phyloP scores from a whole-genome alignment of 2,113 vertebrate genomes.

The Nesogale talazaci region DNA sequence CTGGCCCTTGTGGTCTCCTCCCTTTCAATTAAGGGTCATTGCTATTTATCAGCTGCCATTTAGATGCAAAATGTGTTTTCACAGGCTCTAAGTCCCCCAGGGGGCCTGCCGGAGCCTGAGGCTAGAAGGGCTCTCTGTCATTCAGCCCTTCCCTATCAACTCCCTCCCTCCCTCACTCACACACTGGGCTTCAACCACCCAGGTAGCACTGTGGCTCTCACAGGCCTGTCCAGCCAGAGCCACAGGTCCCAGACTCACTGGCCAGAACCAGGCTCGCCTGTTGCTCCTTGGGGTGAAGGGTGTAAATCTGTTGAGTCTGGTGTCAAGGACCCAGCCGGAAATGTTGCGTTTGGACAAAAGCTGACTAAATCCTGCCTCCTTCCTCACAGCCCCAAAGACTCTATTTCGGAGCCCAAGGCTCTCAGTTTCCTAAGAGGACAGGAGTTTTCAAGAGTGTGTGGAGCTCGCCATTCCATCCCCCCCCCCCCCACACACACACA shows the following conservation, averaged over 20 bases:
- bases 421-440: background rate
- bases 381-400: slow-evolving; percentile 20
- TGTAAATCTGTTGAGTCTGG: background rate
- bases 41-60: slow-evolving; percentile 58
- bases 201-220: background rate
- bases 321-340: slow-evolving; percentile 54
- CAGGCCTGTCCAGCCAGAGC: background rate
- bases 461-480: too few relatives aligned
- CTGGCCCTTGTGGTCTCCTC: slow-evolving; percentile 54
- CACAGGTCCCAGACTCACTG: background rate
- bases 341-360: slow-evolving; percentile 55
- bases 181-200: too few relatives aligned
- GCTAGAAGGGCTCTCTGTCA: slow-evolving; percentile 15
- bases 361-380: background rate
- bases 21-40: slow-evolving; percentile 66
- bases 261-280: background rate
- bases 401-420: background rate
- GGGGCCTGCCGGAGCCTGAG: slow-evolving; percentile 36
- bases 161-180: too few relatives aligned
- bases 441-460: too few relatives aligned
- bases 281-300: background rate
- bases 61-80: slow-evolving; percentile 60
- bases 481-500: too few relatives aligned
- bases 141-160: background rate
- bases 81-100: slow-evolving; percentile 59